Conservation (phyloP, 2,797 vertebrate species). For the Staurois parvus region DNA sequence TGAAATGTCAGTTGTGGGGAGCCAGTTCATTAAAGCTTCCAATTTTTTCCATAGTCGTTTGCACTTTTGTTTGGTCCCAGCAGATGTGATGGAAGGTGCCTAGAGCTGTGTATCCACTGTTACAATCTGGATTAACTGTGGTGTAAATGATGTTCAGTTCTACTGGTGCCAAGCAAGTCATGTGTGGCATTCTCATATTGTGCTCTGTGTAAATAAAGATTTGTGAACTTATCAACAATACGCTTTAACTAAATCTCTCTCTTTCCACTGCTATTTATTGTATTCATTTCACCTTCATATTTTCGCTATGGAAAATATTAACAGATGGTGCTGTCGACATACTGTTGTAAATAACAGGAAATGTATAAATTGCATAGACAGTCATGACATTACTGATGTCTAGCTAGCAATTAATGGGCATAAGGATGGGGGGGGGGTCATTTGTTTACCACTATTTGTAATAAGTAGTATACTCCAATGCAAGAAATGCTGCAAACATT, state of each 20-base stretch:
- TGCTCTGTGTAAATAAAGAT: conserved; percentile 4
- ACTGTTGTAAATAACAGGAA: too few relatives aligned
- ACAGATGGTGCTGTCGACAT: too few relatives aligned
- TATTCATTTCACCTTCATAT: neutral
- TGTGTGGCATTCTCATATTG: conserved; percentile 35
- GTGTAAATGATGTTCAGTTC: conserved; percentile 50
- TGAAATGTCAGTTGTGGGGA: neutral
- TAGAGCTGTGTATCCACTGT: conserved; percentile 45
- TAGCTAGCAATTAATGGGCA: too few relatives aligned
- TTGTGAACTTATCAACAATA: neutral
- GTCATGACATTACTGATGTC: too few relatives aligned
- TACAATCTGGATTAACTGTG: conserved; percentile 49
- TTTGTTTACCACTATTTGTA: too few relatives aligned
- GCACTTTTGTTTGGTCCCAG: conserved; percentile 20
- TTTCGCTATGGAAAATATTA: too few relatives aligned
- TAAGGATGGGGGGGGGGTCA: too few relatives aligned
- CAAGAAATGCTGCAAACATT: too few relatives aligned
- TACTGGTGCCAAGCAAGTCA: conserved; percentile 43
- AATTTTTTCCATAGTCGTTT: conserved; percentile 19
- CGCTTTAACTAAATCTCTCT: neutral
- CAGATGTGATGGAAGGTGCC: conserved; percentile 40
- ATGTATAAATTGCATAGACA: too few relatives aligned
- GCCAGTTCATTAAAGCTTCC: conserved; percentile 1
- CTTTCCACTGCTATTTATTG: neutral
- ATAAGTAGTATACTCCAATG: too few relatives aligned